phyloP scores from a whole-genome alignment of 2,113 vertebrate genomes.

The Stigmatopora nigra region DNA sequence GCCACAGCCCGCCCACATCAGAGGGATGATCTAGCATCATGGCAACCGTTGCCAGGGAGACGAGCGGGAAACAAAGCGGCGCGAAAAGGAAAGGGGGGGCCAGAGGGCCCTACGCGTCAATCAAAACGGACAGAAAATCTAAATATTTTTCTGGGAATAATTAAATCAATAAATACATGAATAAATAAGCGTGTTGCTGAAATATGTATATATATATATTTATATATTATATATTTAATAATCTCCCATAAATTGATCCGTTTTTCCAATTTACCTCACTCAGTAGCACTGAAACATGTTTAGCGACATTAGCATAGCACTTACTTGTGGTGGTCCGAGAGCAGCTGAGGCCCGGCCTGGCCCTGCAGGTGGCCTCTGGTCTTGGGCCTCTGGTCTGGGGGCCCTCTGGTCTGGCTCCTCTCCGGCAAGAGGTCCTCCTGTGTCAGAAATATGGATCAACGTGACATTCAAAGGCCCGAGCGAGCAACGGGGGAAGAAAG shows the following conservation, averaged over 20 bases:
- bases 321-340: conserved; percentile 7
- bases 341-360: conserved; percentile 57
- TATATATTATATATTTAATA: too few species aligned
- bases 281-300: neutral
- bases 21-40: conserved; percentile 34
- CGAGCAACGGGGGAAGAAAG: neutral
- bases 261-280: too few species aligned
- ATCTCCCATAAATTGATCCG: too few species aligned
- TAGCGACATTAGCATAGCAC: neutral
- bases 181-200: too few species aligned
- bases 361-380: conserved; percentile 62
- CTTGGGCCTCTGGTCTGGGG: conserved; percentile 56
- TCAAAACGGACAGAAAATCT: too few species aligned
- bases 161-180: too few species aligned
- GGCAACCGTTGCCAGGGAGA: conserved; percentile 57
- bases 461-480: neutral
- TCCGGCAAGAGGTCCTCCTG: conserved; percentile 59
- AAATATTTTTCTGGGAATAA: too few species aligned
- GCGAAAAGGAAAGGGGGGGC: too few species aligned
- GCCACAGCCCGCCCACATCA: conserved; percentile 26
- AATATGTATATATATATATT: too few species aligned
- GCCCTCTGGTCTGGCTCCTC: conserved; percentile 61
- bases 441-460: conserved; percentile 36
- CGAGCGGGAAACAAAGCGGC: neutral
- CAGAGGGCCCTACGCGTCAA: too few species aligned